Percentiles rank a stretch among this genome's conserved stretches.
These are phyloP conservation scores for Apostichopus leukothele DNA, from an alignment of 53 echinoderm and acorn worm genomes.

Conservation along the genomic window DNA sequence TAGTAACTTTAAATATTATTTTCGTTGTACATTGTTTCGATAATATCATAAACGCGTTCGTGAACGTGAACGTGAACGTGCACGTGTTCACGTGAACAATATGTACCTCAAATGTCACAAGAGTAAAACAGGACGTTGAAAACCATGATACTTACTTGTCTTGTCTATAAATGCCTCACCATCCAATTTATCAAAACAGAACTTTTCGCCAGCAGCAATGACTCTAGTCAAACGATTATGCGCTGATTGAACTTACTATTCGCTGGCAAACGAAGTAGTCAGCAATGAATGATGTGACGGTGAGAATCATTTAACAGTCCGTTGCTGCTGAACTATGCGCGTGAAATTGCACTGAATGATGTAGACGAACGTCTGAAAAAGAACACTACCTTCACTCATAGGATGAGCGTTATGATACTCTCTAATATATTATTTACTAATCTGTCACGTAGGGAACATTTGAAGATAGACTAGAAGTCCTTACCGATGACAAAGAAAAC, in stretches of 20 bases:
- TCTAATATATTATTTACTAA: background rate
- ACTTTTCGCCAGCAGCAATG: background rate
- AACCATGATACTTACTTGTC: background rate
- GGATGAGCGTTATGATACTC: no score
- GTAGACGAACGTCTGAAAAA: background rate
- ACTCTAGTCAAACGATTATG: conserved; percentile 31
- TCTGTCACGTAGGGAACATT: background rate
- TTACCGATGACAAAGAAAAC: background rate
- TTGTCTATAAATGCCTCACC: background rate
- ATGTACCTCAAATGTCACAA: no score
- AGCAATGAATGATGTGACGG: conserved; percentile 11
- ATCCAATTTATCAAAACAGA: conserved; percentile 32
- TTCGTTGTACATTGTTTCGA: no score
- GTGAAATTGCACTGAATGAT: conserved; percentile 24
- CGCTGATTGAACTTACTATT: conserved; percentile 20
- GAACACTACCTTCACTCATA: background rate
- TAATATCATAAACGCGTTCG: no score
- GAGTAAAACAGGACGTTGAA: background rate
- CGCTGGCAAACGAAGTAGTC: conserved; percentile 1
- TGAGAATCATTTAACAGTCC: conserved; percentile 20
- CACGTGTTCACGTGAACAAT: no score
- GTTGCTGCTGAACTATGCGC: conserved; percentile 24
- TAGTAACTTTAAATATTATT: no score
- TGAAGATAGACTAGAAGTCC: background rate
- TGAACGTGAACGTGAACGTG: no score